Evolutionary conservation across 1,140 invertebrate genomes (phyloP), one percentile per base, ranked within the genome.

Genomic region (Solen grandis): DNA sequence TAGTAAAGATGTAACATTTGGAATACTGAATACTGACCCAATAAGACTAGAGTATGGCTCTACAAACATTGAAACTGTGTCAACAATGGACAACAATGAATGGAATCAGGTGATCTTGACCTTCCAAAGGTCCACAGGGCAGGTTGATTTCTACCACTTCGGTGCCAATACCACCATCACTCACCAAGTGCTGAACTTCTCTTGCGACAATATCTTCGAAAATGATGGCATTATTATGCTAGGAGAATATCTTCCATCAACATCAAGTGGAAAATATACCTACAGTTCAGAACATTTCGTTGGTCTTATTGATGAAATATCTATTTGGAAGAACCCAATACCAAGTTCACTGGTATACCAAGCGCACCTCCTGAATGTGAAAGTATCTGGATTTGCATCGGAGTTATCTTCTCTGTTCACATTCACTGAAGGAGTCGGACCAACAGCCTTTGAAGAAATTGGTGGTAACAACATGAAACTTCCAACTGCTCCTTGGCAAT

Each of bases 61-160:
- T 14, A 69, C 33, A 22, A 59, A 54, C 22, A 22, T 83, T 19
- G 10, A 36, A 35, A 86, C 82, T 50, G 55, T 54, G 33, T 36
- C 81, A 4, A 62, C 46, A 14, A 41, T 74, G 4, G 46, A 41
- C 4, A 25, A 82, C 5, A 36, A 80, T 63, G 54, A 62, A 3
- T 87, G 86, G 86, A 87, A 87, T 65, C 86, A 87, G 62, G 59
- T 87, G 0, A 62, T 87, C 19, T 46, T 87, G 35, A 82, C 82
- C 25, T 80, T 84, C 41, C 60, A 74, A 14, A 29, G 68, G 31
- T 57, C 29, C 33, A 29, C 46, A 29, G 27, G 33, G 22, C 65
- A 16, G 27, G 38, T 87, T 16, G 78, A 86, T 22, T 55, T 87
- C 29, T 87, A 82, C 59, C 76, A 82, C 27, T 87, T 80, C 60